Base-by-base conservation (phyloP, 2,113 vertebrate species). In the Corythoichthys intestinalis region DNA sequence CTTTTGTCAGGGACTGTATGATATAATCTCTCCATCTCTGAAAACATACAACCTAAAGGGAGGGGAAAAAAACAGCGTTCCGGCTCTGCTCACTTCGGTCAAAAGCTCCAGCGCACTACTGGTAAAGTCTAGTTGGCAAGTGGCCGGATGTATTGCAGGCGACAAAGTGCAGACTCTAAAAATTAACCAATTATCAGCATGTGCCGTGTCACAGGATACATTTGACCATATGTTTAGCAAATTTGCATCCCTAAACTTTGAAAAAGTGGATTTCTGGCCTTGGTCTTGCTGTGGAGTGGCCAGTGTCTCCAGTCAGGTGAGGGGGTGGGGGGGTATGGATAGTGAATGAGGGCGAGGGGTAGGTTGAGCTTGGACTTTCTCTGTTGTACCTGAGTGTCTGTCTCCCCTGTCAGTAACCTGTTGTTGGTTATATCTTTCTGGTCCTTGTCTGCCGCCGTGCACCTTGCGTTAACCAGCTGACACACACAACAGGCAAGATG, bases 351-450 rank as follows among this genome's bases (percentile, higher is more conserved):
- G 28, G 80, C 83, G 89, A 52, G 20, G 83, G 84, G 89, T 75
- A 57, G 48, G 76, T 59, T 46, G 11, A 61, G 65, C 59, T 50
- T 70, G 70, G 81, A 17, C 67, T 78, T 84, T 83, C 89, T 93
- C 82, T 83, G 83, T 72, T 82, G 91, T 99, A 99, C 97, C 97
- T 99, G 94, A 90, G 94, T 92, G 93, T 96, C 94, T 95, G 94
- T 94, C 93, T 96, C 95, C 95, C 95, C 95, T 96, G 96, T 96
- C 93, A 97, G 95, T 96, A 99, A 98, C 94, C 95, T 95, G 96
- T 97, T 99, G 95, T 99, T 99, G 94, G 96, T 94, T 95, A 98
- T 94, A 94, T 99, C 96, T 99, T 98, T 99, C 93, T 96, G 94
- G 91, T 93, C 97, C 96, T 98, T 99, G 94, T 98, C 96, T 94